Percentiles rank a stretch among this genome's conserved stretches.
phyloP scores from a whole-genome alignment of 53 echinoderm and acorn worm species.

The Apostichopus leukothele region DNA sequence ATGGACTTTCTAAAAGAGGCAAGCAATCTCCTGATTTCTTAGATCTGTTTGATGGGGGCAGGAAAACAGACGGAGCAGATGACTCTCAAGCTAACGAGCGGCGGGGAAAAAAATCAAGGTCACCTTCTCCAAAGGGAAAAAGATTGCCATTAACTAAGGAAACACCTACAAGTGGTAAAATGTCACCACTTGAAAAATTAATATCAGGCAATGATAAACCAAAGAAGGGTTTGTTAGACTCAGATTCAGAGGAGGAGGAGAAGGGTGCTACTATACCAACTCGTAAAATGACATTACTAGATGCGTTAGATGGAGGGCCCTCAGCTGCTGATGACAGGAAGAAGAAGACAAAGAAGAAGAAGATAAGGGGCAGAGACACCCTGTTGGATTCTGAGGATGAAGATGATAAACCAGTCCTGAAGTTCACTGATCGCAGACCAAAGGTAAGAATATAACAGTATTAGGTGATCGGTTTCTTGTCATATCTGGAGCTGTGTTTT shows the following conservation, averaged over 20 bases:
- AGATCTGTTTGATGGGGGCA: conserved; percentile 10
- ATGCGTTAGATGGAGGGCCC: conserved; percentile 67
- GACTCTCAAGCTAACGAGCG: not conserved
- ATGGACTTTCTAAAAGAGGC: not conserved
- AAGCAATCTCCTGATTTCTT: conserved; percentile 9
- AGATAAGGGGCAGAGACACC: conserved; percentile 25
- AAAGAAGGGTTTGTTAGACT: conserved; percentile 62
- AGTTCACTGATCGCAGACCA: conserved; percentile 79
- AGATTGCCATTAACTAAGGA: not conserved
- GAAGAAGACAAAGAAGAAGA: conserved; percentile 68
- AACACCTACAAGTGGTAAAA: conserved; percentile 33
- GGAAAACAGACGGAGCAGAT: not conserved
- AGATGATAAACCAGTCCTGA: conserved; percentile 64
- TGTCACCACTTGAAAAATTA: conserved; percentile 30
- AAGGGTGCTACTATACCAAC: not conserved
- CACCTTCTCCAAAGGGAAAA: conserved; percentile 43
- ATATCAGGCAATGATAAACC: not conserved
- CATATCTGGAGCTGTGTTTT: too few relatives aligned
- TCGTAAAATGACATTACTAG: conserved; percentile 70
- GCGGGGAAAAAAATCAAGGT: conserved; percentile 26
- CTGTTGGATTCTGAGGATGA: conserved; percentile 56
- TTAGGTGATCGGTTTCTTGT: too few relatives aligned
- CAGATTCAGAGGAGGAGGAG: conserved; percentile 32
- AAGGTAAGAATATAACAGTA: conserved; percentile 54
- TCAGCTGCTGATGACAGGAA: conserved; percentile 43